Evolutionary conservation across 2,113 vertebrate genomes (phyloP).

Genomic region (Misgurnus mizolepis): DNA sequence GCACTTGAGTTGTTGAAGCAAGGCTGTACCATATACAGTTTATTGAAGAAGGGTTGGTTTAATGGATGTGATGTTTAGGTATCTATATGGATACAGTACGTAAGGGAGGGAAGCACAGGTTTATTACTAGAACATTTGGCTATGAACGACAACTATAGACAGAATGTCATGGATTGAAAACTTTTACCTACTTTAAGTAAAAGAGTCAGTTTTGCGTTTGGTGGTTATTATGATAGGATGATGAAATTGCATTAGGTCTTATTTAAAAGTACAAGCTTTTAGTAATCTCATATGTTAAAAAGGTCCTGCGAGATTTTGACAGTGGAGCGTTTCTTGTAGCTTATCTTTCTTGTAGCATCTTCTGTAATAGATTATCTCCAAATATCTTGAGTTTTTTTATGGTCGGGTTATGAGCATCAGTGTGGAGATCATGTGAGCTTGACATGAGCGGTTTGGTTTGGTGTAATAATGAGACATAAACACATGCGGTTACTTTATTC

Average conservation of each 20-base stretch:
- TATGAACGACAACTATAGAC: conserved; percentile 5
- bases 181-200: conserved; percentile 10
- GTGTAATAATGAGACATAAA: not conserved
- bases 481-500: not conserved
- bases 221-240: not conserved
- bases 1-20: no score
- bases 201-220: conserved; percentile 32
- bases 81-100: not conserved
- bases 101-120: conserved; percentile 8
- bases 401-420: conserved; percentile 37
- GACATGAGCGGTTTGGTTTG: conserved; percentile 22
- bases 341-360: conserved; percentile 62
- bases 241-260: conserved; percentile 35
- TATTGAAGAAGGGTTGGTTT: not conserved
- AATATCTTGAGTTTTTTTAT: conserved; percentile 60
- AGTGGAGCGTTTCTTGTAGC: conserved; percentile 49
- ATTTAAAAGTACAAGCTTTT: conserved; percentile 37
- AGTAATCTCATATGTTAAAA: not conserved
- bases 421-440: not conserved
- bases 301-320: conserved; percentile 30
- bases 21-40: no score
- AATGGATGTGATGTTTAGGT: not conserved
- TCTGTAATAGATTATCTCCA: conserved; percentile 54
- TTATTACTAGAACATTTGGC: conserved; percentile 60
- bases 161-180: conserved; percentile 30